phyloP scores from a whole-genome alignment of 2,113 vertebrate genomes.

The Vombatus ursinus region DNA sequence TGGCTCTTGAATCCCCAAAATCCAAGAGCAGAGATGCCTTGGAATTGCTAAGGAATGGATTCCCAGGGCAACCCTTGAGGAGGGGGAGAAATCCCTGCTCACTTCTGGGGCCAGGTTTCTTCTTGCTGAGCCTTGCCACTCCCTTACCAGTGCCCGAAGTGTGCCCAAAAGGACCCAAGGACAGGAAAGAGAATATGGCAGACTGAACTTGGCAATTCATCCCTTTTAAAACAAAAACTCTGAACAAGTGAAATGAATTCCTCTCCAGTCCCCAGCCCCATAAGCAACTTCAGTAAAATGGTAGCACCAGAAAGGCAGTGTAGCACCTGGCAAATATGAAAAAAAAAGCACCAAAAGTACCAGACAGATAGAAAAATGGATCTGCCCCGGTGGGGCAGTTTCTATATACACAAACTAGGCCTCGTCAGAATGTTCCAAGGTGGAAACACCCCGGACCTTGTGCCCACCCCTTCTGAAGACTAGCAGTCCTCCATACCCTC shows the following conservation, averaged over 20 bases:
- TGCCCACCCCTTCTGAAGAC: background rate
- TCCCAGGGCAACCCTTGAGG: background rate
- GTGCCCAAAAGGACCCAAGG: constrained; percentile 44
- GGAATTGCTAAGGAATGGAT: constrained; percentile 17
- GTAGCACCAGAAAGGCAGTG: constrained; percentile 79
- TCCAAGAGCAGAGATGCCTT: constrained; percentile 55
- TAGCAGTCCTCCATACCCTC: background rate
- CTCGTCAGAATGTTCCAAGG: constrained; percentile 54
- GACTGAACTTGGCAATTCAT: constrained; percentile 76
- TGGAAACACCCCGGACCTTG: constrained; percentile 30
- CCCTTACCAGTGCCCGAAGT: background rate
- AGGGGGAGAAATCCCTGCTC: constrained; percentile 4
- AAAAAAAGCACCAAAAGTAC: constrained; percentile 82
- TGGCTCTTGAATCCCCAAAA: constrained; percentile 60
- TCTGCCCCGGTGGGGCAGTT: background rate
- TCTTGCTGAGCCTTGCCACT: constrained; percentile 30
- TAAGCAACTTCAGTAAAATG: constrained; percentile 66
- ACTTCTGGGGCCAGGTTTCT: constrained; percentile 28
- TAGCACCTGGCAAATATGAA: constrained; percentile 80
- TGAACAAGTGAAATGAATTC: constrained; percentile 82
- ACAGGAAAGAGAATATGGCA: constrained; percentile 66
- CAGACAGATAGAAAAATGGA: constrained; percentile 46
- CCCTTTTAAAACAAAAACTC: constrained; percentile 73
- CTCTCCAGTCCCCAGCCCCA: constrained; percentile 74
- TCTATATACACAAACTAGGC: constrained; percentile 60